Base-by-base conservation (phyloP, 2,888 invertebrate genomes). In the Troglohyphantes excavatus region DNA sequence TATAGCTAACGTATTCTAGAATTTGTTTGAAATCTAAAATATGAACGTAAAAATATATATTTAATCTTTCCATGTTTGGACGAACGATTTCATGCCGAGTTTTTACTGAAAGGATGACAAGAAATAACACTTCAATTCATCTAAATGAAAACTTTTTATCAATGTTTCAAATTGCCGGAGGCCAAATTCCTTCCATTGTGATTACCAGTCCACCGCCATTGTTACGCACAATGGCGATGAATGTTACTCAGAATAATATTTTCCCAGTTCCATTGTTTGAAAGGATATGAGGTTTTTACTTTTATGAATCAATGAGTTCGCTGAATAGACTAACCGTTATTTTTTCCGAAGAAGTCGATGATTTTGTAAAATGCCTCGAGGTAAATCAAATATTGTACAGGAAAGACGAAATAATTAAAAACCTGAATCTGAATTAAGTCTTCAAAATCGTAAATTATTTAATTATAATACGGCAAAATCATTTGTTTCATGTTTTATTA, bases 341-440 rank as follows among this genome's bases (percentile, higher is more conserved):
- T 33, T 33, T 6, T 33, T 33, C 3, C 9, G 3, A n/a, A 17
- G 5, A n/a, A 53, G 2, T n/a, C 53, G n/a, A n/a, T 53, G 53
- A 53, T 53, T 53, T 53, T 53, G 39, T 53, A 39, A n/a, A 53
- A 53, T 53, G 53, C n/a, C 53, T n/a, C 53, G n/a, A n/a, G 17
- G 53, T 5, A 53, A 53, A 53, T 53, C 53, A 53, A 53, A 53
- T n/a, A 53, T 53, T 6, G n/a, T 17, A n/a, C 17, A 53, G 39
- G 53, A 53, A 53, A 53, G 53, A 53, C 53, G 13, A 39, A 39
- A 39, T 39, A 53, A 53, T 53, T 53, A 53, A 53, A 53, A 53
- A n/a, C 53, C 17, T 53, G 2, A 53, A 53, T 53, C 53, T 53
- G 53, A 53, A 53, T 53, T 53, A 53, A 53, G 13, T 53, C 17